Evolutionary conservation across 1,140 invertebrate genomes (phyloP), one percentile per base, ranked within the genome.

Genomic region (Acromyrmex heyeri): DNA sequence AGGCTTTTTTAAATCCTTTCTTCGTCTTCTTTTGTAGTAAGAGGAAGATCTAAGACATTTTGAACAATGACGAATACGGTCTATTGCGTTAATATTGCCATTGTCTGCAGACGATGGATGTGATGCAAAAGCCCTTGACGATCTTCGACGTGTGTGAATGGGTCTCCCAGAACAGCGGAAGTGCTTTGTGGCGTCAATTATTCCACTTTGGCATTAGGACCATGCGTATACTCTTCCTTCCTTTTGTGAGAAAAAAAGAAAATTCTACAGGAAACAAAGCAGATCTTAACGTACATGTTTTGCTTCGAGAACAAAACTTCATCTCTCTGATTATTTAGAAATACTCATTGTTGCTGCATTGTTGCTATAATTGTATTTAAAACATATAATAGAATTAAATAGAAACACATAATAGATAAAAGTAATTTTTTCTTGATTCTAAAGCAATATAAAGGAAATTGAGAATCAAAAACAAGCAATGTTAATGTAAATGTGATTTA

Each of bases 151-250:
- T 75, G 73, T 86, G 62, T 90, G 91, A 93, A 92, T 92, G 85
- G 87, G 44, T 79, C 72, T 79, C 57, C 79, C 59, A 57, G 89
- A 76, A 62, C 75, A 89, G 59, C 86, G 90, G 86, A 92, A 91
- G 86, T 86, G 88, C 87, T 91, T 92, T 93, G 90, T 91, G 87
- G 82, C 79, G 83, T 88, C 87, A 91, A 93, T 92, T 93, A 93
- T 89, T 90, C 86, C 85, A 82, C 88, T 85, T 87, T 34, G 55
- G 85, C 81, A 87, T 90, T 72, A 85, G 67, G 75, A 34, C 24
- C 70, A 59, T 79, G 81, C 48, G 73, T 78, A 85, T 59, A 65
- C n/a, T 30, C 34, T 79, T 57, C 61, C 75, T 76, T 59, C 53
- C 27, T 69, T 86, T 72, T 70, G 16, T 48, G 57, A 48, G 61